phyloP scores from a whole-genome alignment of 1,140 invertebrate species.

The Leucophenga varia region DNA sequence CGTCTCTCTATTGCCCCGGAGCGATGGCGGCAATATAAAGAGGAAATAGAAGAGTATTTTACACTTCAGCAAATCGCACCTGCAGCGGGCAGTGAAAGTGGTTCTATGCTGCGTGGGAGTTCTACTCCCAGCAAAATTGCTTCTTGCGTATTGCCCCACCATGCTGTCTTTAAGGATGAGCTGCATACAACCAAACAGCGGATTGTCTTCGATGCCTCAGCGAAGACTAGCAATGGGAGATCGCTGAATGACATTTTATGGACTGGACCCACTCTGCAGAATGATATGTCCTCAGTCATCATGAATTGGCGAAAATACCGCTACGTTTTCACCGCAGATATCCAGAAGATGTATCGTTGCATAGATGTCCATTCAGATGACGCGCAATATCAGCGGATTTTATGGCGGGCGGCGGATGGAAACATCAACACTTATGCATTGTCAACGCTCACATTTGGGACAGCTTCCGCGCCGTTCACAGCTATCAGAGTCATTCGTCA shows the following conservation, averaged over 20 bases:
- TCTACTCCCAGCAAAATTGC: too few species aligned
- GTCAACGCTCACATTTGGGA: conserved; percentile 46
- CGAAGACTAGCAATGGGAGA: conserved; percentile 29
- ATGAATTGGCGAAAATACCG: not conserved
- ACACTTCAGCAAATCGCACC: too few species aligned
- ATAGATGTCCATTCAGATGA: not conserved
- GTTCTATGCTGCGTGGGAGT: too few species aligned
- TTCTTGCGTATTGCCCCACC: too few species aligned
- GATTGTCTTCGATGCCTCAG: conserved; percentile 54
- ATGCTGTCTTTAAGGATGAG: not conserved
- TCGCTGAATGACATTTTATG: conserved; percentile 49
- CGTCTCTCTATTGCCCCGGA: too few species aligned
- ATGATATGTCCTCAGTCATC: conserved; percentile 31
- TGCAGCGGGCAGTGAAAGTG: too few species aligned
- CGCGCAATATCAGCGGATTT: too few species aligned
- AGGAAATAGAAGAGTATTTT: conserved; percentile 3
- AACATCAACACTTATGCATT: conserved; percentile 33
- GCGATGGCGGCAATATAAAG: not conserved
- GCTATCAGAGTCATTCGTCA: conserved; percentile 45
- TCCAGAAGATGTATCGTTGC: too few species aligned
- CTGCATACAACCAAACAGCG: not conserved
- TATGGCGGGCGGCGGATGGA: conserved; percentile 6
- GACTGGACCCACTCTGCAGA: conserved; percentile 50
- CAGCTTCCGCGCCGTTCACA: conserved; percentile 39
- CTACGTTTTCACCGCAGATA: not conserved